phyloP scores from a whole-genome alignment of 2,888 invertebrate genomes.

The Dicyrtoma fusca region DNA sequence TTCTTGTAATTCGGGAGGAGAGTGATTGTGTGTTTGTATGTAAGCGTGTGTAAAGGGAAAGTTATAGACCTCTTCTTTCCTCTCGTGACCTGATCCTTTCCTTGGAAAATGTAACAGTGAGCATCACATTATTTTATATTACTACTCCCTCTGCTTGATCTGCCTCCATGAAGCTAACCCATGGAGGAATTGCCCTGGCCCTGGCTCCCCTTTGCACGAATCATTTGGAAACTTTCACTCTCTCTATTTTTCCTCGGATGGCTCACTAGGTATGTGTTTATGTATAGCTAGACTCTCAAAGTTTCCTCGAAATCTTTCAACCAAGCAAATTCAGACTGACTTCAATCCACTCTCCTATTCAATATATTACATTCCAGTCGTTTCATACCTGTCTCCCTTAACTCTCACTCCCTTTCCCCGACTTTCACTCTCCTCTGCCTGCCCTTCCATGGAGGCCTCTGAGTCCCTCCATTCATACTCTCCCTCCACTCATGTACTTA shows the following conservation, averaged over 20 bases:
- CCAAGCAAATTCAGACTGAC: slow-evolving; percentile 22
- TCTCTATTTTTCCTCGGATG: background rate
- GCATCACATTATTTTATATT: slow-evolving; percentile 27
- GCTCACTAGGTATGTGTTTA: background rate
- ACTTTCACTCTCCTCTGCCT: slow-evolving; percentile 17
- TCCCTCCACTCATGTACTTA: too few relatives aligned
- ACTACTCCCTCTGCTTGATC: background rate
- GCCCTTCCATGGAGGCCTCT: too few relatives aligned
- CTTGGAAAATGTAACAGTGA: slow-evolving; percentile 13
- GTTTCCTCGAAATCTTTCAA: slow-evolving; percentile 20
- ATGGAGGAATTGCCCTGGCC: background rate
- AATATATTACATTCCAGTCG: background rate
- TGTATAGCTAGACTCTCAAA: background rate
- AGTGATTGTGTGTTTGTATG: too few relatives aligned
- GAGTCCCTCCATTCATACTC: too few relatives aligned
- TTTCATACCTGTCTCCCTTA: slow-evolving; percentile 12
- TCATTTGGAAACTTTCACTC: slow-evolving; percentile 6
- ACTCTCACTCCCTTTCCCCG: slow-evolving; percentile 23
- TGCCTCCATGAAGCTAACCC: background rate
- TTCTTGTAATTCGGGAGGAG: too few relatives aligned
- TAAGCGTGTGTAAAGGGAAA: too few relatives aligned
- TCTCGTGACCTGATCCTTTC: slow-evolving; percentile 26
- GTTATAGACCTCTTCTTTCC: background rate
- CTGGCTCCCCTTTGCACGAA: background rate
- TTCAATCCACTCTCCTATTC: slow-evolving; percentile 9